Evolutionary conservation across 2,113 vertebrate species (phyloP).

Genomic region (Morone saxatilis): DNA sequence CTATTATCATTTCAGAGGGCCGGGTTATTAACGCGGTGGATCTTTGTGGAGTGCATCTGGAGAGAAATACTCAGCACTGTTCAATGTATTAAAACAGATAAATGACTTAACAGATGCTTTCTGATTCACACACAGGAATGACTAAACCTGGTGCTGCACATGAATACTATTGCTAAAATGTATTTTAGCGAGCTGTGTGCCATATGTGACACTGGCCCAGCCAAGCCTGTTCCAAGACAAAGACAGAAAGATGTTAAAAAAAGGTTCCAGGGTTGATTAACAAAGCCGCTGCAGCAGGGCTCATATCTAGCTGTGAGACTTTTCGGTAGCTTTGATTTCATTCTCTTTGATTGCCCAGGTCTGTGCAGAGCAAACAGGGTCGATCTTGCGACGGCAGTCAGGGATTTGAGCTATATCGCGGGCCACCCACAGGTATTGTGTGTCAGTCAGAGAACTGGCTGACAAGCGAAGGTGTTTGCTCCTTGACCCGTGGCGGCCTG

Average conservation of each 20-base stretch:
- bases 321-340: conserved; percentile 38
- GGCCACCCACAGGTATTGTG: conserved; percentile 54
- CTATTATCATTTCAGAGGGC: conserved; percentile 23
- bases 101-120: not conserved
- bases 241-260: not conserved
- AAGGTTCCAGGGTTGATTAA: conserved; percentile 24
- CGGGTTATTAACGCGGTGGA: conserved; percentile 17
- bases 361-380: conserved; percentile 24
- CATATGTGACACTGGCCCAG: not conserved
- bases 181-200: not conserved
- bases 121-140: not conserved
- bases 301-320: not conserved
- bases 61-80: not conserved
- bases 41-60: conserved; percentile 1
- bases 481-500: conserved; percentile 71
- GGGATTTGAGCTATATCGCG: conserved; percentile 34
- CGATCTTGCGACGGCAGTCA: conserved; percentile 12
- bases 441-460: conserved; percentile 63
- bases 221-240: not conserved
- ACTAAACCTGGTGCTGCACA: conserved; percentile 6
- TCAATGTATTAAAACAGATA: conserved; percentile 1
- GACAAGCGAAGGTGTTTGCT: conserved; percentile 77
- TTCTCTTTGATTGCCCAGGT: conserved; percentile 38
- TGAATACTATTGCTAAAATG: conserved; percentile 18
- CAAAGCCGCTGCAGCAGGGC: not conserved